These are phyloP conservation scores for Microcebus murinus DNA, from an alignment of 2,113 vertebrate genomes.

Conservation along the genomic window DNA sequence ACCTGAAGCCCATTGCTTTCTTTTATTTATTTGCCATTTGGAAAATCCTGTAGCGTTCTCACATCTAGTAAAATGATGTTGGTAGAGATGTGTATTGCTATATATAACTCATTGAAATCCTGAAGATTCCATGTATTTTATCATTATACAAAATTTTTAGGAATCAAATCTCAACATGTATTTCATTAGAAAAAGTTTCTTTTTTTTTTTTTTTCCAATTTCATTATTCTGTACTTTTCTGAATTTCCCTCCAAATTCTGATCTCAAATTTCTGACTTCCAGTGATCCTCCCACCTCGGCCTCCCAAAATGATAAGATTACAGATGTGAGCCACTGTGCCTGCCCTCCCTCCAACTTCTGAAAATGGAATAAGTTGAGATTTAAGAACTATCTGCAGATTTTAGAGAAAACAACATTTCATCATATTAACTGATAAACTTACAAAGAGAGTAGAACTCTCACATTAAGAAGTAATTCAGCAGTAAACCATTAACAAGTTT, in stretches of 20 bases:
- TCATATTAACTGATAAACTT: neutral
- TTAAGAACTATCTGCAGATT: neutral
- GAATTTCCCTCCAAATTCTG: neutral
- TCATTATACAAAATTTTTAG: neutral
- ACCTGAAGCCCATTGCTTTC: neutral
- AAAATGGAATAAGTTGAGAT: neutral
- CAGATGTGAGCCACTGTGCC: too few relatives aligned
- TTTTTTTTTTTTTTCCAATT: neutral
- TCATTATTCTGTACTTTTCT: neutral
- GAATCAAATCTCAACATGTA: neutral
- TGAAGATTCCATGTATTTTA: neutral
- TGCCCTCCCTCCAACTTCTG: neutral
- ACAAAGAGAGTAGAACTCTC: neutral
- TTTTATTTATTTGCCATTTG: neutral
- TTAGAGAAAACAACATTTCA: constrained; percentile 8
- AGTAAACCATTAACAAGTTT: neutral
- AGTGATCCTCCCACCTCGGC: too few relatives aligned
- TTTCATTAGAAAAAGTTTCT: neutral
- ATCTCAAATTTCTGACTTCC: too few relatives aligned
- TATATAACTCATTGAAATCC: neutral
- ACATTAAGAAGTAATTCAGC: neutral
- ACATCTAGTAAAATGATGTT: neutral
- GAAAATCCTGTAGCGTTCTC: neutral
- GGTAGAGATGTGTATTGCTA: neutral
- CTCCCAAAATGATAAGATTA: too few relatives aligned